Base-by-base conservation (phyloP, 1,140 invertebrate species). In the Drosophila busckii region DNA sequence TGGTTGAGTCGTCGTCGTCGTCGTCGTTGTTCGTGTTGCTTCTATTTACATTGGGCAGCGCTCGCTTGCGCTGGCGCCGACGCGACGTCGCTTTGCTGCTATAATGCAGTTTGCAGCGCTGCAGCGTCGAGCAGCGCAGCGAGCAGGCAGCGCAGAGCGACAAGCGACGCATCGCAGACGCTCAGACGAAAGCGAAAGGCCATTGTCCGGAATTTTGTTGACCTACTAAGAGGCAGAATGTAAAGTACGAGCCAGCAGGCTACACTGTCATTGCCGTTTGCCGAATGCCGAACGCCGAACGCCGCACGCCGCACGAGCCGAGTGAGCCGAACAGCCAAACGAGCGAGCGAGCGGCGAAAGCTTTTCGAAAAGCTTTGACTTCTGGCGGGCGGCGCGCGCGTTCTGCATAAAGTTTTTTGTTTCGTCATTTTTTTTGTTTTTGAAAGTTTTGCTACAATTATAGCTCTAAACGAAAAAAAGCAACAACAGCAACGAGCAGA, bases 121-220 rank as follows among this genome's bases (percentile, higher is more conserved):
- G 19, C 65, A 64, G 26, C 45, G 42, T 16, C 49, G 48, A 31
- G 10, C 19, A 13, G 12, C 25, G 7, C 40, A 19, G 9, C 37
- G 5, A n/a, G n/a, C 16, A 17, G 9, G 34, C 8, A 17, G 19
- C 17, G 15, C 38, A 26, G 35, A 32, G 15, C 46, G 12, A 45
- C 32, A 52, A n/a, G 34, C 64, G 48, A 56, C 52, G 59, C 44
- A 55, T 61, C 70, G 66, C 67, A 67, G 67, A 71, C 64, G 76
- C 34, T 60, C 84, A 85, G 73, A 86, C 84, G 84, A 86, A 86
- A 86, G 84, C 84, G 84, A 86, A 86, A 86, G 84, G 84, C 84
- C 84, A 86, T 86, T 86, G 84, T 82, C 84, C 84, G 80, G 84
- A 86, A 86, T 84, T 86, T 86, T 83, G 84, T 86, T 86, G 84